Evolutionary conservation across 2,888 invertebrate species (phyloP), one percentile per base, ranked within the genome.

Genomic region (Perdita meconis): DNA sequence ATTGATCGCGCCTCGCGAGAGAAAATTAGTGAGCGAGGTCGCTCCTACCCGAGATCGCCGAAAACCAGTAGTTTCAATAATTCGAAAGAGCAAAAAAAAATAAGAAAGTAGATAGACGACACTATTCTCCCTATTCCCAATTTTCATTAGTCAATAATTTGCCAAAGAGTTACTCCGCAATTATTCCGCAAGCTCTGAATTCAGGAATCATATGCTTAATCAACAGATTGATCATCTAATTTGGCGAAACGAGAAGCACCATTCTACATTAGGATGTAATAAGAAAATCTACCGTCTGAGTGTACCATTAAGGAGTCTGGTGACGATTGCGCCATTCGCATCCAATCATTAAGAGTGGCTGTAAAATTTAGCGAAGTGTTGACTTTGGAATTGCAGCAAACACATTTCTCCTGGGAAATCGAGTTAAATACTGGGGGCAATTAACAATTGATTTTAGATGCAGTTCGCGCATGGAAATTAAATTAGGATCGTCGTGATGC

Each of bases 351-450:
- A 68, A 30, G 61, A 53, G 69, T 53, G 50, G 68, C 65, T 61
- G 44, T 24, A 53, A 64, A 71, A 68, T 75, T 71, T 65, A 77
- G 60, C 40, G 68, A 79, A 72, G 64, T 65, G 65, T 65, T 42
- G 57, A 63, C 63, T 22, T 42, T 36, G 24, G 55, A 47, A 19
- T 47, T 5, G 47, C 19, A 47, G 47, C 8, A 47, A 19, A 47
- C 47, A 47, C 47, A 19, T 47, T 47, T 47, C 22, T 10, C 22
- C 10, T 10, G 44, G 19, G 10, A 10, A 19, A 19, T 19, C 8
- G 19, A 44, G 19, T 8, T 19, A 10, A 47, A 16, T 16, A 10
- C 42, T 26, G n/a, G 47, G 19, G 47, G 47, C 47, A 47, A 47
- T 47, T 47, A 47, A 19, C 47, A 3, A 47, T 19, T 47, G 47